Percentiles rank a stretch among this genome's conserved stretches.
phyloP scores from a whole-genome alignment of 2,797 vertebrate species.

The Cryptoprocta ferox region DNA sequence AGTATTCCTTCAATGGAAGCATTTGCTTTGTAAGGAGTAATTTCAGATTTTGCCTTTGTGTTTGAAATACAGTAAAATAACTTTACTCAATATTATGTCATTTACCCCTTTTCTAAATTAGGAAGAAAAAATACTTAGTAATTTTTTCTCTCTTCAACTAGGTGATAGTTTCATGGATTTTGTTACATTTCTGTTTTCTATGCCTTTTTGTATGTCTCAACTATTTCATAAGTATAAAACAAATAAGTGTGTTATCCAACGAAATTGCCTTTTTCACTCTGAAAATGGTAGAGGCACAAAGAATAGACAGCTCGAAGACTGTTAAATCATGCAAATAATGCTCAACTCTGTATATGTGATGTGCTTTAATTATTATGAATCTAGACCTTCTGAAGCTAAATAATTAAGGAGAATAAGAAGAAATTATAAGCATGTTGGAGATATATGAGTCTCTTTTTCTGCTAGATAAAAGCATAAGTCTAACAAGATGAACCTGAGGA shows the following conservation, averaged over 20 bases:
- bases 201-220: not conserved
- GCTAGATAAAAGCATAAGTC: conserved; percentile 17
- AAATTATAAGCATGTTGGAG: not conserved
- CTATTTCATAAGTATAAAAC: not conserved
- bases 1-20: not conserved
- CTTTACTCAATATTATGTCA: not conserved
- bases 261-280: not conserved
- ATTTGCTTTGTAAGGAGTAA: not conserved
- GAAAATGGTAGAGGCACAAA: not conserved
- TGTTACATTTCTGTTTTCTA: not conserved
- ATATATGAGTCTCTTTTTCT: not conserved
- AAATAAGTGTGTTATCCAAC: not conserved
- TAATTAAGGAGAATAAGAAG: not conserved
- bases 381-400: conserved; percentile 41
- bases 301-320: not conserved
- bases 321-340: not conserved
- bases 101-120: not conserved
- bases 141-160: not conserved
- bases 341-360: not conserved
- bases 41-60: not conserved
- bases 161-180: not conserved
- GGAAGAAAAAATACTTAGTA: not conserved
- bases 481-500: conserved; percentile 13
- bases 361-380: conserved; percentile 3
- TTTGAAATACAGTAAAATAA: not conserved